phyloP scores from a whole-genome alignment of 2,797 vertebrate species.

The Gallirallus australis region DNA sequence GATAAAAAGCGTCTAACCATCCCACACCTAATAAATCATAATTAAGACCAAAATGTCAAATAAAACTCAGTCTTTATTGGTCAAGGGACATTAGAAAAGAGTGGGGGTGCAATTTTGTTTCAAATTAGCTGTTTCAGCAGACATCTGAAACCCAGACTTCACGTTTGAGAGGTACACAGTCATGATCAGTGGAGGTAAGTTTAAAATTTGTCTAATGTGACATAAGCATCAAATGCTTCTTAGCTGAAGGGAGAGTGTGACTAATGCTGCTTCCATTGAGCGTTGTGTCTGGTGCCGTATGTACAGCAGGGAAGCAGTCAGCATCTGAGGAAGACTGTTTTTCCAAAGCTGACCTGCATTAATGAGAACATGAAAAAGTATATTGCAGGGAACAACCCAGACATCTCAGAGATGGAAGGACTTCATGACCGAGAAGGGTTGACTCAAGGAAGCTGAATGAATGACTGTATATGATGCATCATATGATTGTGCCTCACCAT shows the following conservation, averaged over 20 bases:
- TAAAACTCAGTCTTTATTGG: slow-evolving; percentile 30
- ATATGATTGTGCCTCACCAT: neutral
- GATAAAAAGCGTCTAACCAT: neutral
- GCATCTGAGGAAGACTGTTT: neutral
- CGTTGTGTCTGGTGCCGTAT: neutral
- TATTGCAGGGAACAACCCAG: neutral
- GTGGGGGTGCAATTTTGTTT: neutral
- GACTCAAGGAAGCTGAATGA: neutral
- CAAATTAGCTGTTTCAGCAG: neutral
- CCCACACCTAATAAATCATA: slow-evolving; percentile 39
- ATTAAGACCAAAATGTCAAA: slow-evolving; percentile 43
- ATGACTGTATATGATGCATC: neutral
- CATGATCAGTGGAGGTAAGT: neutral
- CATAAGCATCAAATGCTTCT: neutral
- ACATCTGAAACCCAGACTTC: neutral
- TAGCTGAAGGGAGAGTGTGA: neutral
- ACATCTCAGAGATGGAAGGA: neutral
- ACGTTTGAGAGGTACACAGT: neutral
- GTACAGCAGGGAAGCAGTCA: neutral
- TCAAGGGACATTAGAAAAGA: neutral
- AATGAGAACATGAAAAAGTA: neutral
- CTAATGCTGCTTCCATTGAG: neutral
- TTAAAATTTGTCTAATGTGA: neutral
- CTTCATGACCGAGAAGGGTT: neutral
- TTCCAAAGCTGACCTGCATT: neutral